A percentile compares a stretch with the other conserved stretches of the same genome.
phyloP scores from a whole-genome alignment of 2,888 invertebrate genomes.

The Phragmatobia fuliginosa region DNA sequence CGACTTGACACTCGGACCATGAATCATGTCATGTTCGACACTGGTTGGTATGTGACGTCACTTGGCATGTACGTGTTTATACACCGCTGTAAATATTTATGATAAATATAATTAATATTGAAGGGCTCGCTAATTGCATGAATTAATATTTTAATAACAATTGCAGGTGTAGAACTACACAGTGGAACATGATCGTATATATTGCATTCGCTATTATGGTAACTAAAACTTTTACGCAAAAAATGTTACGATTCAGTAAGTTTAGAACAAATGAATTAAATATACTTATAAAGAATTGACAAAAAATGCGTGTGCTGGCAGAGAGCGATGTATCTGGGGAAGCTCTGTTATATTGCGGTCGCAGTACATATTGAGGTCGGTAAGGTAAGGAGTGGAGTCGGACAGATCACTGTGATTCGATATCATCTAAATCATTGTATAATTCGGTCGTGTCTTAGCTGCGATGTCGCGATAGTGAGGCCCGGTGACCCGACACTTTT shows the following conservation, averaged over 20 bases:
- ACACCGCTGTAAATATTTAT: conserved; percentile 1
- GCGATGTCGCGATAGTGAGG: conserved; percentile 54
- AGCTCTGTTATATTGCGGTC: neutral
- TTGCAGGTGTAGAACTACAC: neutral
- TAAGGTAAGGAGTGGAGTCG: conserved; percentile 33
- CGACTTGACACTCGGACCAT: conserved; percentile 26
- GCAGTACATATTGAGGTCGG: conserved; percentile 14
- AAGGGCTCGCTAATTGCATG: neutral
- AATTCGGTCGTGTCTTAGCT: conserved; percentile 55
- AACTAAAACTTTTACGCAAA: neutral
- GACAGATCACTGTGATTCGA: conserved; percentile 51
- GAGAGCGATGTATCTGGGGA: neutral
- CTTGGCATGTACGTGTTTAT: conserved; percentile 1
- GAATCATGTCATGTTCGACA: conserved; percentile 3
- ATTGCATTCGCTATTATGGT: neutral
- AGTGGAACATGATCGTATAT: neutral
- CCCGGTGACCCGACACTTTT: conserved; percentile 48
- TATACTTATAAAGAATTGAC: neutral
- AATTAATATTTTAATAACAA: conserved; percentile 4
- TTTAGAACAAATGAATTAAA: neutral
- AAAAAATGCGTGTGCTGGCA: neutral
- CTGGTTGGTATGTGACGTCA: conserved; percentile 1
- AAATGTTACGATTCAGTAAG: neutral
- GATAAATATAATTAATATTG: neutral
- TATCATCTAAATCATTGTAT: conserved; percentile 66